These are phyloP conservation scores for Coptodon rendalli DNA, from an alignment of 2,113 vertebrate genomes.

Conservation along the genomic window DNA sequence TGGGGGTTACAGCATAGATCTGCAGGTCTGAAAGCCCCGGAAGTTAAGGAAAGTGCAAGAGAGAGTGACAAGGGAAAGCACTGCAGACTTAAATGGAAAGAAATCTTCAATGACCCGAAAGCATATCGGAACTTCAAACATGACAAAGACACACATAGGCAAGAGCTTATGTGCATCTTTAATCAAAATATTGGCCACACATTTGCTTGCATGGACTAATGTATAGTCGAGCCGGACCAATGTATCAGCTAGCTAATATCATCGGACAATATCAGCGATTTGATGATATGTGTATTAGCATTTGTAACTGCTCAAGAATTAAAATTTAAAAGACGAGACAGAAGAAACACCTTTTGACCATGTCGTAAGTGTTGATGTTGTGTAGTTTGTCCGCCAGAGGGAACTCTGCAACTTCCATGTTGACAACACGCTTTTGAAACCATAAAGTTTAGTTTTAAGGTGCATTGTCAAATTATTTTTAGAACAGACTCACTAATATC, in stretches of 20 bases:
- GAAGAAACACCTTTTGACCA: background rate
- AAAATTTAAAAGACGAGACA: background rate
- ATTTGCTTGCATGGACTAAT: background rate
- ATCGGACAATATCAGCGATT: rapidly evolving
- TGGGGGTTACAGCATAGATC: slow-evolving; percentile 96
- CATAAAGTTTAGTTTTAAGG: background rate
- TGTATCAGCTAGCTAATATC: background rate
- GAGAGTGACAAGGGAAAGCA: background rate
- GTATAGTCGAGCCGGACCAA: background rate
- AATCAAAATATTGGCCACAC: background rate
- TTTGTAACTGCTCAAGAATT: background rate
- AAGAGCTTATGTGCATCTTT: background rate
- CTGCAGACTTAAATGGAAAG: background rate
- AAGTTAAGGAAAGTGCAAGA: slow-evolving; percentile 69
- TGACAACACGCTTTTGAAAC: background rate
- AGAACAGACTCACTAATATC: background rate
- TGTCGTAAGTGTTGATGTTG: rapidly evolving
- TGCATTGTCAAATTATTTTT: background rate
- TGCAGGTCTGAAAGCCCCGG: slow-evolving; percentile 81
- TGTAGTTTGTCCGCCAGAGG: background rate
- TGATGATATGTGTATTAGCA: background rate
- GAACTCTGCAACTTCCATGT: background rate
- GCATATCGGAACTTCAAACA: background rate
- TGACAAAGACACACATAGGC: background rate
- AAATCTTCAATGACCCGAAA: background rate